Percentiles rank a stretch among this genome's conserved stretches.
phyloP scores from a whole-genome alignment of 2,113 vertebrate species.

The Sylvietta virens region DNA sequence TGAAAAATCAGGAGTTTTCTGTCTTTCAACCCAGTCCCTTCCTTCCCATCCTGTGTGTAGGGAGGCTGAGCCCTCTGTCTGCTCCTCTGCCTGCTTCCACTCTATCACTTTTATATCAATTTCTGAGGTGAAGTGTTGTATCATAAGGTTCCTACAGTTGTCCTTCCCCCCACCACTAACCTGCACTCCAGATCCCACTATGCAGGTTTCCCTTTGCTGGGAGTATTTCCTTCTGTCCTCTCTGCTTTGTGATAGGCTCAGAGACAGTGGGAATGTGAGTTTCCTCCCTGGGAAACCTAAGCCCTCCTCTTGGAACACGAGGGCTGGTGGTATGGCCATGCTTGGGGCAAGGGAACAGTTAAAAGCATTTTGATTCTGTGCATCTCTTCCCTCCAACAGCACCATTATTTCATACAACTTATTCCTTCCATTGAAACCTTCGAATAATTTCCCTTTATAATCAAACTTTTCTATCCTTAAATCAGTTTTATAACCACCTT shows the following conservation, averaged over 20 bases:
- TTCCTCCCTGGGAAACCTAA: not conserved
- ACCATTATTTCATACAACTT: conserved; percentile 19
- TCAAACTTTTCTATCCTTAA: conserved; percentile 60
- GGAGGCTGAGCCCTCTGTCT: not conserved
- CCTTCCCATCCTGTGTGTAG: not conserved
- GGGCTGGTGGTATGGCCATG: not conserved
- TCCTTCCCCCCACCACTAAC: not conserved
- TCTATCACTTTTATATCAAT: not conserved
- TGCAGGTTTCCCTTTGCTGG: not conserved
- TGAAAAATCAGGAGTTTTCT: not conserved
- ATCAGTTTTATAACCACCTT: conserved; percentile 61
- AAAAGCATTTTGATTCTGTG: not conserved
- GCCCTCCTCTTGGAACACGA: fast-evolving
- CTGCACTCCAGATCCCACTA: fast-evolving
- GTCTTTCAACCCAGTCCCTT: not conserved
- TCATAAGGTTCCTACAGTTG: not conserved
- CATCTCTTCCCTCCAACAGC: not conserved
- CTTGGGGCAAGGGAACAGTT: not conserved
- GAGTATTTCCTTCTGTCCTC: not conserved
- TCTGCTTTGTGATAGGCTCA: not conserved
- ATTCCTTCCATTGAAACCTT: conserved; percentile 18
- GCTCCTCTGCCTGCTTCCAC: not conserved
- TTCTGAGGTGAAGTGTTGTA: not conserved
- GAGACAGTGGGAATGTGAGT: not conserved
- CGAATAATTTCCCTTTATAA: conserved; percentile 44